Evolutionary conservation across 2,888 invertebrate genomes (phyloP), one percentile per base, ranked within the genome.

Genomic region (Geotrupes spiniger): DNA sequence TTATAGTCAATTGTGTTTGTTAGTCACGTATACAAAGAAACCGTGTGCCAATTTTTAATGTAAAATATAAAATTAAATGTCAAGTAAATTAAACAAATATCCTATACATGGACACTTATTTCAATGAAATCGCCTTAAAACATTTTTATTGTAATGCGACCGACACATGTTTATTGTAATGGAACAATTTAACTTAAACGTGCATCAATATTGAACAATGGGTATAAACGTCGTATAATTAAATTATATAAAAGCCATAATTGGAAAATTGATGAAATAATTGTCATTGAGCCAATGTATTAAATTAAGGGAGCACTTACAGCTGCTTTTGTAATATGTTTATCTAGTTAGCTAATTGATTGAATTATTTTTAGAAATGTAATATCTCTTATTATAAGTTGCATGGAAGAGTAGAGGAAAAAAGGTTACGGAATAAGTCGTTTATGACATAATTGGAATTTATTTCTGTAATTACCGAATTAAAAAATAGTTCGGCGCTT

Each of bases 301-400:
- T 54, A 53, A 54, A 52, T 52, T 56, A 54, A 53, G 51, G 48
- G 48, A 48, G 51, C 56, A 52, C 50, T 50, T 55, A 53, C 53
- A 53, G 56, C 58, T 53, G 56, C 54, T 54, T 56, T 56, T 56
- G 49, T 58, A 56, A 58, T 56, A 52, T 51, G 54, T 58, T 54
- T 54, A 56, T 56, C 53, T 56, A 49, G 40, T 52, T 55, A 49
- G 37, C 51, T 55, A 52, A 54, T 52, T 54, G 54, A 58, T 56
- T 56, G 56, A 54, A 58, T 56, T 58, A 54, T 53, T 49, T 45
- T 51, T 52, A 50, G 53, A 52, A 55, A 57, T 50, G 45, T 48
- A 51, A 51, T 48, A 42, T 38, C 36, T 15, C 37, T 41, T 31
- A 50, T 50, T 50, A 29, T 15, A 33, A 33, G 14, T 33, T 33